Percentiles rank a stretch among this genome's conserved stretches.
phyloP scores from a whole-genome alignment of 1,140 invertebrate species.

The Physella acuta region DNA sequence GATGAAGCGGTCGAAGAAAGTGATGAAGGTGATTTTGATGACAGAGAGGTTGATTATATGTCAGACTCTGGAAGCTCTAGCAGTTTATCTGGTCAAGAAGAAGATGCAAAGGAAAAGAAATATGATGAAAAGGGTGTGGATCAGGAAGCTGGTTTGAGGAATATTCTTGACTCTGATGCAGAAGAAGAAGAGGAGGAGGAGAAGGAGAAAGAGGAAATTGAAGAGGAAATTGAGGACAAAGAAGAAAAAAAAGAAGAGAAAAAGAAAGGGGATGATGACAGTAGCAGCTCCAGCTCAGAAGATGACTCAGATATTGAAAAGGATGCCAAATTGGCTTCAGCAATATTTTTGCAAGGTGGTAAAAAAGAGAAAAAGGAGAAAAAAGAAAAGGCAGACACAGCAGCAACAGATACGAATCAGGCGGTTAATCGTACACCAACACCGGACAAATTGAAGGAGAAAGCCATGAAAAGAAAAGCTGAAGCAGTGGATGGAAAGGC shows the following conservation, averaged over 20 bases:
- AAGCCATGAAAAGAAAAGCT: conserved; percentile 37
- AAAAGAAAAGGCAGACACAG: conserved; percentile 16
- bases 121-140: conserved; percentile 74
- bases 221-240: conserved; percentile 42
- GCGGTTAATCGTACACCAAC: neutral
- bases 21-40: conserved; percentile 94
- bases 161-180: conserved; percentile 85
- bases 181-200: conserved; percentile 73
- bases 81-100: conserved; percentile 37
- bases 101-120: conserved; percentile 67
- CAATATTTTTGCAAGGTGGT: conserved; percentile 34
- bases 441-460: conserved; percentile 15
- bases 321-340: conserved; percentile 53
- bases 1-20: conserved; percentile 91
- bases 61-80: conserved; percentile 55
- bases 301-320: conserved; percentile 70
- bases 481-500: conserved; percentile 51
- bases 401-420: neutral
- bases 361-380: conserved; percentile 22
- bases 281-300: conserved; percentile 68
- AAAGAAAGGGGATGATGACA: conserved; percentile 51
- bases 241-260: conserved; percentile 41
- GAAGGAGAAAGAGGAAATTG: conserved; percentile 56
- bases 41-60: conserved; percentile 74
- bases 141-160: conserved; percentile 84